These are phyloP conservation scores for Aleiodes sp. DNA, from an alignment of 1,140 invertebrate species.

Conservation along the genomic window DNA sequence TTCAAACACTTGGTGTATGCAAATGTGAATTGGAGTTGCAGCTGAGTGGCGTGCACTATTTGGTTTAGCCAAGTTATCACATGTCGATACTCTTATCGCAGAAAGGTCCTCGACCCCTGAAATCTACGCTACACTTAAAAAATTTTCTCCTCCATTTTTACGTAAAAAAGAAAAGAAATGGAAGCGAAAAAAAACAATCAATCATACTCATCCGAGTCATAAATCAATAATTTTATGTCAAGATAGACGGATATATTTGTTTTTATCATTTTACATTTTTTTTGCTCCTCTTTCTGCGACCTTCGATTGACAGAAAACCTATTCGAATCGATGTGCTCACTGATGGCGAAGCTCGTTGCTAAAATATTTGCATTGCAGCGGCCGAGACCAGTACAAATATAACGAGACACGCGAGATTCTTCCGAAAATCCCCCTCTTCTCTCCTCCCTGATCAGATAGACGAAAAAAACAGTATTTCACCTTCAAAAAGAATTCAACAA, in stretches of 20 bases:
- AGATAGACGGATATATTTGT: conserved; percentile 14
- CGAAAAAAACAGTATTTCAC: neutral
- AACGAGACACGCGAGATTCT: neutral
- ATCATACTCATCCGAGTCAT: conserved; percentile 7
- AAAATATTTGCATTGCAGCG: conserved; percentile 1
- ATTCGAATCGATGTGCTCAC: neutral
- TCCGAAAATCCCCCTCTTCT: neutral
- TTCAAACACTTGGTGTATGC: neutral
- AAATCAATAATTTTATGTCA: conserved; percentile 10
- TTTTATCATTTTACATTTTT: neutral
- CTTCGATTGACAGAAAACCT: conserved; percentile 14
- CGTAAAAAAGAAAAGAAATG: neutral
- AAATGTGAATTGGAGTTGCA: conserved; percentile 6
- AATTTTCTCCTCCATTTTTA: neutral
- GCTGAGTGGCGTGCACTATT: neutral
- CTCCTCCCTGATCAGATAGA: neutral
- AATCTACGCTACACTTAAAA: neutral
- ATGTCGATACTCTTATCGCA: conserved; percentile 16
- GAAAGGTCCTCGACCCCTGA: conserved; percentile 7
- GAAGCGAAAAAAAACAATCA: neutral
- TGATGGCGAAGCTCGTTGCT: neutral
- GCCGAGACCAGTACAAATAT: neutral
- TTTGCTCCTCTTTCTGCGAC: neutral
- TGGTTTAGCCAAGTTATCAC: neutral
- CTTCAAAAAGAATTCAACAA: neutral